These are phyloP conservation scores for Ailuropoda melanoleuca DNA, from an alignment of 2,113 vertebrate species.

Conservation along the genomic window DNA sequence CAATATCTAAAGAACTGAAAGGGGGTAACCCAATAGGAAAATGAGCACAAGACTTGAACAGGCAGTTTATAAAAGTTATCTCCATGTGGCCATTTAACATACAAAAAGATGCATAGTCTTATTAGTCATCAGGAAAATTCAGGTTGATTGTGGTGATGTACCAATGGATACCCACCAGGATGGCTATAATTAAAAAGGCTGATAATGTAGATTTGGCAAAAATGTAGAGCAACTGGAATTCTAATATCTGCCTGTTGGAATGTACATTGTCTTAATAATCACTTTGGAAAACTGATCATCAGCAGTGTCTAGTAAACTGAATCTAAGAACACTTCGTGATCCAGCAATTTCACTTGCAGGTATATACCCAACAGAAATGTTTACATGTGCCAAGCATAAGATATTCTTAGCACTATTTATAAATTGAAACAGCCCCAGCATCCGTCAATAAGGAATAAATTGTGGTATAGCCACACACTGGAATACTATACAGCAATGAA, in stretches of 20 bases:
- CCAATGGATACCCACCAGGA: neutral
- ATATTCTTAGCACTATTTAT: neutral
- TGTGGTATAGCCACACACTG: neutral
- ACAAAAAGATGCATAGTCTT: neutral
- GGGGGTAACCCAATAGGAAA: neutral
- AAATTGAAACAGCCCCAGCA: neutral
- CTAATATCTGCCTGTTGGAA: neutral
- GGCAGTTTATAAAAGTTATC: neutral
- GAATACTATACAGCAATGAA: neutral
- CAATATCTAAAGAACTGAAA: neutral
- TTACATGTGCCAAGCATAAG: neutral
- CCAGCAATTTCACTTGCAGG: neutral
- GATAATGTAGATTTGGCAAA: neutral
- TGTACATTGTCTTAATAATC: neutral
- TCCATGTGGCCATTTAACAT: neutral
- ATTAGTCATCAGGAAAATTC: neutral
- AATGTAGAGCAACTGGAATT: neutral
- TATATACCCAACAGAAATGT: neutral
- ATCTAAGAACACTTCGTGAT: neutral
- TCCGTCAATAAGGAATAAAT: neutral
- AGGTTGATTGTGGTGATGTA: neutral
- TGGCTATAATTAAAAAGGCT: neutral
- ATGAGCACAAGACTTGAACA: neutral
- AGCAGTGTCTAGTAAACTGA: neutral
- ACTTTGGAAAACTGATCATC: neutral